Conservation (phyloP, 1,140 invertebrate genomes). For the Globodera rostochiensis region DNA sequence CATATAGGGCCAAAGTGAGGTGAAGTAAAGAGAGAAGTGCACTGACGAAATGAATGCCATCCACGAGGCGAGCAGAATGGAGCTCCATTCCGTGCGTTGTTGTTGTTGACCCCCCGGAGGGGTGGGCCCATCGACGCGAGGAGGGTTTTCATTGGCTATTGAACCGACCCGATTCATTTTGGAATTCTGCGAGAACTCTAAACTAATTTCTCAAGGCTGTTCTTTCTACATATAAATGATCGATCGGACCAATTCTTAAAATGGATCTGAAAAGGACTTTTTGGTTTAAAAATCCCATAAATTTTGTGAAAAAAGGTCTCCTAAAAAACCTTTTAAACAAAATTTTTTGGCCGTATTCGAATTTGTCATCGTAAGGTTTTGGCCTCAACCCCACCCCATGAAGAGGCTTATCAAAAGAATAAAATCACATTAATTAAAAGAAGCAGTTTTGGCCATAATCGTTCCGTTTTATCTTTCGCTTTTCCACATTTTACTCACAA, state of each 20-base stretch:
- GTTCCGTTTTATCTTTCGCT: neutral
- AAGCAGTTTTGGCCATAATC: too few relatives aligned
- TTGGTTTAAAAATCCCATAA: too few relatives aligned
- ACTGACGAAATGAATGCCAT: slow-evolving; percentile 10
- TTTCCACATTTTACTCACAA: neutral
- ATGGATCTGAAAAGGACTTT: too few relatives aligned
- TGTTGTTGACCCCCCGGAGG: neutral
- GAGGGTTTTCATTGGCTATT: neutral
- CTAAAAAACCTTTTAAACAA: too few relatives aligned
- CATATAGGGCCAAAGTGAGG: neutral
- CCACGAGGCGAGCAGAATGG: slow-evolving; percentile 1
- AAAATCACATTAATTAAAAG: too few relatives aligned
- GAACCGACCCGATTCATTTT: neutral
- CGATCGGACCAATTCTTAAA: too few relatives aligned
- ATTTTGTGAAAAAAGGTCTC: too few relatives aligned
- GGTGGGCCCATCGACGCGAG: neutral
- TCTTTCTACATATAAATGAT: too few relatives aligned
- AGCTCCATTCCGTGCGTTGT: neutral
- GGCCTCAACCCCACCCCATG: too few relatives aligned
- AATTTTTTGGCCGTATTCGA: neutral
- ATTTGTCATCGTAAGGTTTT: neutral
- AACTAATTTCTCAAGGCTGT: neutral
- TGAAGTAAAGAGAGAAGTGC: slow-evolving; percentile 11
- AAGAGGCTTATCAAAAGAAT: too few relatives aligned
- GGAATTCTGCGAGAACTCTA: neutral